Evolutionary conservation across 1,140 invertebrate genomes (phyloP).

Genomic region (Oryctes rhinoceros): DNA sequence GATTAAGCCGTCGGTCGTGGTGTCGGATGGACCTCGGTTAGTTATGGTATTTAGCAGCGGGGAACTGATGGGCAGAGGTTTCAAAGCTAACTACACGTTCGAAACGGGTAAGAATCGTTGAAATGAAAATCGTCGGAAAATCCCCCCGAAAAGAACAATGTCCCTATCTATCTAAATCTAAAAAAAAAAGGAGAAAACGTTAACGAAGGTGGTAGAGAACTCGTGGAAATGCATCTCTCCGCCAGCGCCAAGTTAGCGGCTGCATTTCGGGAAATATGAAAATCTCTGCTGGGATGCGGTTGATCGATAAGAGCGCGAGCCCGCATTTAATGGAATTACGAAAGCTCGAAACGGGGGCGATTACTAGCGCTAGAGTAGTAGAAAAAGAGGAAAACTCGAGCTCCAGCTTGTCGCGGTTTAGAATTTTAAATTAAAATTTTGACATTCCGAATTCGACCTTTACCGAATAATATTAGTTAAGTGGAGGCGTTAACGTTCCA

Average conservation of each 20-base stretch:
- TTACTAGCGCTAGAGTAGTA: neutral
- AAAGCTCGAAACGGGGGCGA: neutral
- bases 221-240: neutral
- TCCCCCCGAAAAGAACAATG: neutral
- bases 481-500: no score
- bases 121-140: no score
- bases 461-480: no score
- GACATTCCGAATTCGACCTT: neutral
- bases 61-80: conserved; percentile 86
- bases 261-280: conserved; percentile 10
- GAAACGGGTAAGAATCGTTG: conserved; percentile 74
- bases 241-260: no score
- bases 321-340: conserved; percentile 3
- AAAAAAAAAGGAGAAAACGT: neutral
- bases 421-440: conserved; percentile 13
- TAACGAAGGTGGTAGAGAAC: neutral
- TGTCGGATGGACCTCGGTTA: conserved; percentile 90
- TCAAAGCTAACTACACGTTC: conserved; percentile 91
- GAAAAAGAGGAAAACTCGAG: neutral
- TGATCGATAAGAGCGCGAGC: conserved; percentile 10
- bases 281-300: neutral
- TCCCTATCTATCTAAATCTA: neutral
- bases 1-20: conserved; percentile 72
- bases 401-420: neutral
- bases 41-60: conserved; percentile 94